phyloP scores from a whole-genome alignment of 2,113 vertebrate species.

The Oreochromis aureus region DNA sequence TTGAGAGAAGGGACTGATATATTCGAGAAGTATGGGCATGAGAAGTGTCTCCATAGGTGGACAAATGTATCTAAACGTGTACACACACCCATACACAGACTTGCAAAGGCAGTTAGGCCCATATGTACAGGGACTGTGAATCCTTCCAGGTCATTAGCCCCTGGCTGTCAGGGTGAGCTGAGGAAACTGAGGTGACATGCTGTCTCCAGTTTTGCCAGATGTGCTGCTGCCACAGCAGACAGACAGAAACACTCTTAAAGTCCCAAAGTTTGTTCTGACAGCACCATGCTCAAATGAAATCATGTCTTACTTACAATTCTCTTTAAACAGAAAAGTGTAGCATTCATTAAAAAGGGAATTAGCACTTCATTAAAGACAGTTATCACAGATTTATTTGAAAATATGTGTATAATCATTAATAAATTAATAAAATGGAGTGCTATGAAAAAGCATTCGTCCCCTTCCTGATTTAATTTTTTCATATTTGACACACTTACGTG shows the following conservation, averaged over 20 bases:
- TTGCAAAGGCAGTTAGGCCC: not conserved
- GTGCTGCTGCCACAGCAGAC: constrained; percentile 42
- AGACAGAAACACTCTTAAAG: not conserved
- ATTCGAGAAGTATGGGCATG: not conserved
- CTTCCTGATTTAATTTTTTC: too few relatives aligned
- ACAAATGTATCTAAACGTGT: not conserved
- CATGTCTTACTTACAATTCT: not conserved
- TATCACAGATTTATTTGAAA: not conserved
- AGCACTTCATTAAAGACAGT: not conserved
- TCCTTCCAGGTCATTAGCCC: constrained; percentile 62
- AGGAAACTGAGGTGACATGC: constrained; percentile 25
- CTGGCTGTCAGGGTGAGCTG: constrained; percentile 45
- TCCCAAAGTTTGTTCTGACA: not conserved
- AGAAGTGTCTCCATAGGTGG: not conserved
- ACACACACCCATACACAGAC: not conserved
- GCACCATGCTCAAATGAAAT: not conserved
- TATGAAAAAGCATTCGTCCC: not conserved
- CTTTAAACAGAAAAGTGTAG: not conserved
- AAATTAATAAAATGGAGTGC: not conserved
- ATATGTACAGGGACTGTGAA: constrained; percentile 40
- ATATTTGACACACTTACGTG: too few relatives aligned
- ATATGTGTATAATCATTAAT: not conserved
- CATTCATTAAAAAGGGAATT: not conserved
- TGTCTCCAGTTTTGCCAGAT: constrained; percentile 32
- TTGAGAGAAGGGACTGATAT: not conserved